A percentile compares a stretch with the other conserved stretches of the same genome.
These are phyloP conservation scores for Eciton burchellii DNA, from an alignment of 1,140 invertebrate species.

Conservation along the genomic window DNA sequence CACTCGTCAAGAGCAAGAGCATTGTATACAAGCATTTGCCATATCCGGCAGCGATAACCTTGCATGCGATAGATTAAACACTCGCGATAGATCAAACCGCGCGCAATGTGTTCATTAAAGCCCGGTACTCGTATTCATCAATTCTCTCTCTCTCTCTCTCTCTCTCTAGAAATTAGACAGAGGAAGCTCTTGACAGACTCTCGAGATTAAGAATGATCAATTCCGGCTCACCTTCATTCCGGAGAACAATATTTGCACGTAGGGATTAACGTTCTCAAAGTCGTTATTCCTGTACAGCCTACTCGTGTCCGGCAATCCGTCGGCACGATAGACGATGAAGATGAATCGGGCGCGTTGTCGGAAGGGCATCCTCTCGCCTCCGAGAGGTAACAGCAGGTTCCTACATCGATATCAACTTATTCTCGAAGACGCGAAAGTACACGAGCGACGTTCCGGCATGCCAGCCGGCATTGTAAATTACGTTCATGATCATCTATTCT, in stretches of 20 bases:
- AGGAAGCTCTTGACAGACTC: slow-evolving; percentile 1
- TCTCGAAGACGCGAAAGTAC: neutral
- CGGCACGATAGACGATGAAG: slow-evolving; percentile 89
- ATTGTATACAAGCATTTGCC: no score
- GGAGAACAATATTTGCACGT: slow-evolving; percentile 88
- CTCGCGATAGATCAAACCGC: no score
- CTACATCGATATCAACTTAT: slow-evolving; percentile 81
- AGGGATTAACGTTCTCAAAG: slow-evolving; percentile 87
- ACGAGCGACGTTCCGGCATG: neutral
- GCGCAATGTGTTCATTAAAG: no score
- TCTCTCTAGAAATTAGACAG: no score
- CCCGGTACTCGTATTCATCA: no score
- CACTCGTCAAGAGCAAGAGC: no score
- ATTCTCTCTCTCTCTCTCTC: no score
- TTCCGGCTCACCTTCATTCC: slow-evolving; percentile 86
- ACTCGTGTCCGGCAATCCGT: slow-evolving; percentile 87
- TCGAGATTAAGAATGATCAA: neutral
- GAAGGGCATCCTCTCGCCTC: slow-evolving; percentile 86
- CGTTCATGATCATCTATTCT: neutral
- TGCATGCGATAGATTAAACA: no score
- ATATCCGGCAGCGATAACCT: no score
- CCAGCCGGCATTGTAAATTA: neutral
- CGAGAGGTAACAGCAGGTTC: slow-evolving; percentile 90
- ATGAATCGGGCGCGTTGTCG: slow-evolving; percentile 88
- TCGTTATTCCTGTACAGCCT: slow-evolving; percentile 79